These are phyloP conservation scores for Psittacula echo DNA, from an alignment of 2,797 vertebrate species.

Conservation along the genomic window DNA sequence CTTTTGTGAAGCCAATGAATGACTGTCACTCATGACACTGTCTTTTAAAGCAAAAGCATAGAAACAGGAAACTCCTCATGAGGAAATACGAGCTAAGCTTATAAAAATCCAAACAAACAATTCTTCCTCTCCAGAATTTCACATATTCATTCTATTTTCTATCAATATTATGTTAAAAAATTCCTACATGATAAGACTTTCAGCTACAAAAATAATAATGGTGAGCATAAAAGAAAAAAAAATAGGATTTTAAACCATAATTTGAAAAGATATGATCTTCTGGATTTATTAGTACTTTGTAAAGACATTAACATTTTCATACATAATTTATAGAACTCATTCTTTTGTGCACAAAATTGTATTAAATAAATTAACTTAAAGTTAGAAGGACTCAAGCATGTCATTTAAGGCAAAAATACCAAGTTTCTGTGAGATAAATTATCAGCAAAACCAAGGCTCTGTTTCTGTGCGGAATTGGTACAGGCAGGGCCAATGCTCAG, in stretches of 20 bases:
- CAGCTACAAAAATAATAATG: slow-evolving; percentile 63
- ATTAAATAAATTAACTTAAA: slow-evolving; percentile 95
- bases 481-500: not conserved
- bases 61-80: slow-evolving; percentile 12
- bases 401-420: slow-evolving; percentile 90
- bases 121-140: slow-evolving; percentile 26
- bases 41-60: not conserved
- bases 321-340: slow-evolving; percentile 85
- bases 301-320: slow-evolving; percentile 87
- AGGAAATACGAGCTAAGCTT: slow-evolving; percentile 20
- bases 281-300: slow-evolving; percentile 87
- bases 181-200: slow-evolving; percentile 46
- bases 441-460: slow-evolving; percentile 73
- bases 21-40: not conserved
- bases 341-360: slow-evolving; percentile 88
- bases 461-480: not conserved
- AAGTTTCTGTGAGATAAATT: slow-evolving; percentile 88
- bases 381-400: slow-evolving; percentile 89
- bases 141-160: slow-evolving; percentile 43
- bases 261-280: slow-evolving; percentile 76
- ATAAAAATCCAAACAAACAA: slow-evolving; percentile 55
- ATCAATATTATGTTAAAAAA: slow-evolving; percentile 49
- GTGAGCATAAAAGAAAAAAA: slow-evolving; percentile 37
- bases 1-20: slow-evolving; percentile 5
- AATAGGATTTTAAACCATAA: slow-evolving; percentile 59